These are phyloP conservation scores for Gonocerus acuteangulatus DNA, from an alignment of 2,888 invertebrate species.

Conservation along the genomic window DNA sequence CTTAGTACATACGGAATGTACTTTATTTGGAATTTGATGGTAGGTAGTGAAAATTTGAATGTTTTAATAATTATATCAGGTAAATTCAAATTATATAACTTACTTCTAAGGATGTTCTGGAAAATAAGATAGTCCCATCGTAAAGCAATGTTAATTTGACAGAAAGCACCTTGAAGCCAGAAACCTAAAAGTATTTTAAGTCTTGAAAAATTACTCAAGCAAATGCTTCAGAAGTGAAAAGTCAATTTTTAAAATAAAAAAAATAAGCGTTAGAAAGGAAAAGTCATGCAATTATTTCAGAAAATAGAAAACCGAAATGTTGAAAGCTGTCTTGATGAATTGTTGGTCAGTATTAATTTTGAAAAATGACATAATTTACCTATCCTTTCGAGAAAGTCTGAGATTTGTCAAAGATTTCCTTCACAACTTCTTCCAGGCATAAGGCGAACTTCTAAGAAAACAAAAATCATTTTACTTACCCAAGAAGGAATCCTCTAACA, in stretches of 20 bases:
- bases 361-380: neutral
- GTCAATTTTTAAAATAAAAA: too few species aligned
- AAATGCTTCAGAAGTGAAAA: too few species aligned
- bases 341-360: neutral
- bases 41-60: too few species aligned
- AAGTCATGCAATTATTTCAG: neutral
- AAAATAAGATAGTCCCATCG: neutral
- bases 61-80: too few species aligned
- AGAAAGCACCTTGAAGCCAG: neutral
- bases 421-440: neutral
- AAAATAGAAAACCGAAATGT: neutral
- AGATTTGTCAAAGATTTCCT: neutral
- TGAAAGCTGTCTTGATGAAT: neutral
- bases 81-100: too few species aligned
- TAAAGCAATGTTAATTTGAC: neutral
- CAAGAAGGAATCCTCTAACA: conserved; percentile 1
- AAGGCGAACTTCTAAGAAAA: conserved; percentile 6
- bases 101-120: neutral
- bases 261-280: neutral
- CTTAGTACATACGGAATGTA: too few species aligned
- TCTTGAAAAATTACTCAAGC: neutral
- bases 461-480: conserved; percentile 11
- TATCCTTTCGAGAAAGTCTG: neutral
- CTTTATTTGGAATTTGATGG: too few species aligned
- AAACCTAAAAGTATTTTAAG: neutral